Conservation (phyloP, 2,888 invertebrate genomes). For the Deilephila porcellus region DNA sequence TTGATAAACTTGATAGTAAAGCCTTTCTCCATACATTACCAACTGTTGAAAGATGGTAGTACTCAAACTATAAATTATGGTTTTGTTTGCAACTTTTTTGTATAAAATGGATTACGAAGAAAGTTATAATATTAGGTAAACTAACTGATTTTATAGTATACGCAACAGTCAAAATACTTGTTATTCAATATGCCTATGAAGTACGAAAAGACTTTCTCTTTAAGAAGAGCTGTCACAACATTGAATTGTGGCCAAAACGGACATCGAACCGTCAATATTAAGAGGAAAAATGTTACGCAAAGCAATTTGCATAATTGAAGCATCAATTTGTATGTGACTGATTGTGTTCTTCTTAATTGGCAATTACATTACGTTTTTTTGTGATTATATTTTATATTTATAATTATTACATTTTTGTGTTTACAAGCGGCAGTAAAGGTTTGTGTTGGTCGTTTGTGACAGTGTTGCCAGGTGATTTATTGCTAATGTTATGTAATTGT, state of each 20-base stretch:
- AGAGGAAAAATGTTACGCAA: slow-evolving; percentile 6
- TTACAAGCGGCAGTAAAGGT: too few species aligned
- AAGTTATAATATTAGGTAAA: not conserved
- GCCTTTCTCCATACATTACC: too few species aligned
- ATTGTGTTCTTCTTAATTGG: not conserved
- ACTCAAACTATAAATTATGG: too few species aligned
- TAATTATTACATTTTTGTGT: too few species aligned
- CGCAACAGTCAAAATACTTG: not conserved
- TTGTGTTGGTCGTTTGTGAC: too few species aligned
- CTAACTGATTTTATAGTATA: not conserved
- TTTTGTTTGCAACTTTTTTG: too few species aligned
- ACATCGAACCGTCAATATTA: not conserved
- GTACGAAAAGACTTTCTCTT: slow-evolving; percentile 15
- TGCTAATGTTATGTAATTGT: too few species aligned
- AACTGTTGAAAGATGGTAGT: too few species aligned
- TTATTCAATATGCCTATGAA: slow-evolving; percentile 13
- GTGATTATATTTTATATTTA: not conserved
- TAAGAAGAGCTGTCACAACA: slow-evolving; percentile 9
- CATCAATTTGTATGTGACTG: not conserved
- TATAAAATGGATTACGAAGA: not conserved
- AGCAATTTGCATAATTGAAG: not conserved
- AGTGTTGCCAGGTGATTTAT: too few species aligned
- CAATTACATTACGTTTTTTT: not conserved
- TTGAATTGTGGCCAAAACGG: slow-evolving; percentile 3
- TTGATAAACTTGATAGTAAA: too few species aligned